Evolutionary conservation across 2,113 vertebrate species (phyloP).

Genomic region (Ptilonorhynchus violaceus): DNA sequence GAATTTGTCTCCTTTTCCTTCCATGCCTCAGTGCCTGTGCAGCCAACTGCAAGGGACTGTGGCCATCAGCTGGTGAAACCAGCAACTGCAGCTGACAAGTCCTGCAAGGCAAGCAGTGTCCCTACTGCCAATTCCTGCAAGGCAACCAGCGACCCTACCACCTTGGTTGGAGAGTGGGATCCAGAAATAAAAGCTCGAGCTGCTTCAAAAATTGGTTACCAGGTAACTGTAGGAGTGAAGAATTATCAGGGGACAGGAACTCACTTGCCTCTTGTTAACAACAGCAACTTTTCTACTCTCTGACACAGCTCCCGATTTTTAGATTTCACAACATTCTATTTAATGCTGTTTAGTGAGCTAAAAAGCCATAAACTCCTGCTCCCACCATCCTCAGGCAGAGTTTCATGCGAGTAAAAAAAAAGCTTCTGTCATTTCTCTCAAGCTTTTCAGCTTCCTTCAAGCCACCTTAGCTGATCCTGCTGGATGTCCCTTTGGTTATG

Average conservation of each 20-base stretch:
- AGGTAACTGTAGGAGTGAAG: neutral
- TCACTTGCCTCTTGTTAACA: neutral
- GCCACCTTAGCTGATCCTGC: neutral
- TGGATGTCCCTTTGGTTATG: neutral
- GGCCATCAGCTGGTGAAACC: slow-evolving; percentile 61
- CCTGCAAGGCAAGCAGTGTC: neutral
- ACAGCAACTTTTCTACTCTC: neutral
- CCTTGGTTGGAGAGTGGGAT: neutral
- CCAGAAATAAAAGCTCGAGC: neutral
- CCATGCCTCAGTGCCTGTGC: neutral
- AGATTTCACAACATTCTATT: neutral
- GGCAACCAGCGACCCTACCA: too few relatives aligned
- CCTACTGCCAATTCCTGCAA: neutral
- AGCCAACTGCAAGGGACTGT: neutral
- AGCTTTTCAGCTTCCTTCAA: neutral
- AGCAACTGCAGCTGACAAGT: slow-evolving; percentile 6
- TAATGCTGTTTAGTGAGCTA: neutral
- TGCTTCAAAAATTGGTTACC: neutral
- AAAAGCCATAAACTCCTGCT: neutral
- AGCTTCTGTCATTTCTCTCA: neutral
- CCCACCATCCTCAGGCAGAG: neutral
- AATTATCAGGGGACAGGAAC: neutral
- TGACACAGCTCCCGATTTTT: neutral
- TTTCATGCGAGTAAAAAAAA: neutral
- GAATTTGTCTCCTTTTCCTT: neutral